Conservation (phyloP, 2,797 vertebrate genomes). For the Nyctalus aviator region DNA sequence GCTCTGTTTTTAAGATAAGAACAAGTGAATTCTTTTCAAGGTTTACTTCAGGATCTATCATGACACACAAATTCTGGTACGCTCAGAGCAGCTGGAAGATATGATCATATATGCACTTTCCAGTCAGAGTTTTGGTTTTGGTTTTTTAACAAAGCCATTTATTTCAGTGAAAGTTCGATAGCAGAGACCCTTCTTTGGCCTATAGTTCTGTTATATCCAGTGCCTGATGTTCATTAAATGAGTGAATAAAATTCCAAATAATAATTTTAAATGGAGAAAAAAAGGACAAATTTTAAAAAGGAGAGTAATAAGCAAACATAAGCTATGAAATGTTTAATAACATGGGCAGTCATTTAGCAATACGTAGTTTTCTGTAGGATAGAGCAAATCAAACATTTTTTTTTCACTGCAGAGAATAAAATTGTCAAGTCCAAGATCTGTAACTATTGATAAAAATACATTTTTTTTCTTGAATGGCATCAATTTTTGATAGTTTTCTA, state of each 20-base stretch:
- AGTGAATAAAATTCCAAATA: slow-evolving; percentile 17
- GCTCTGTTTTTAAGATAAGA: not conserved
- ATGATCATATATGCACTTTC: not conserved
- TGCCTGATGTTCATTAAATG: not conserved
- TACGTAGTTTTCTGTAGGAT: not conserved
- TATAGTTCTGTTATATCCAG: not conserved
- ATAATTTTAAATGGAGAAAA: slow-evolving; percentile 20
- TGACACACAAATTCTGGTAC: not conserved
- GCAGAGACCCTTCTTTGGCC: not conserved
- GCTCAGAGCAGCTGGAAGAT: not conserved
- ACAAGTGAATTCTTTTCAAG: not conserved
- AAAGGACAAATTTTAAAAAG: not conserved
- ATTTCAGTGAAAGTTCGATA: not conserved
- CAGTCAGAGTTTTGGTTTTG: not conserved
- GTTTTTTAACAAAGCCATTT: not conserved
- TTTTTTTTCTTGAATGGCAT: not conserved
- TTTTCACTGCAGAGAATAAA: slow-evolving; percentile 52
- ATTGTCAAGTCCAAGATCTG: not conserved
- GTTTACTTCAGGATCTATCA: not conserved
- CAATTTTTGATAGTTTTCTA: not conserved
- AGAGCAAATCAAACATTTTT: not conserved
- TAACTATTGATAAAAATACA: slow-evolving; percentile 8
- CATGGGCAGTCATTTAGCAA: not conserved
- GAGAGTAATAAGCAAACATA: not conserved
- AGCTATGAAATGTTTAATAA: slow-evolving; percentile 30